Evolutionary conservation across 2,888 invertebrate genomes (phyloP).

Genomic region (Nomada ferruginata): DNA sequence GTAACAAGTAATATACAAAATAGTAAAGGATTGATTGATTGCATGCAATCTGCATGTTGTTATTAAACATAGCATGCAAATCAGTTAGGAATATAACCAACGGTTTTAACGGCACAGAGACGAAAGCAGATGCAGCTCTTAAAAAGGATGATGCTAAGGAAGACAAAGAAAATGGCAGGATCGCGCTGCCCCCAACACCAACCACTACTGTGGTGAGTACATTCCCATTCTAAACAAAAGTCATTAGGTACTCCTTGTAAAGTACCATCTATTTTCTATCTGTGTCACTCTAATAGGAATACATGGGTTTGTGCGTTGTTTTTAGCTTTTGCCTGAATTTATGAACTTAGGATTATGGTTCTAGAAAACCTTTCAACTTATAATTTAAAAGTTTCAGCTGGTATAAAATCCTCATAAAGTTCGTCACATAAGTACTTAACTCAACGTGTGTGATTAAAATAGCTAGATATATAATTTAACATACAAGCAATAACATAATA

Average conservation of each 20-base stretch:
- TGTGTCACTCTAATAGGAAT: conserved; percentile 31
- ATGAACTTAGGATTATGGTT: conserved; percentile 1
- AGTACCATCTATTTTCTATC: conserved; percentile 36
- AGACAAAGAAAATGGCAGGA: conserved; percentile 82
- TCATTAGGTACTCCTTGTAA: conserved; percentile 40
- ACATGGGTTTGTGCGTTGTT: conserved; percentile 39
- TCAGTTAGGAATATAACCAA: conserved; percentile 79
- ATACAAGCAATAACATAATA: conserved; percentile 2
- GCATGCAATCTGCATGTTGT: conserved; percentile 71
- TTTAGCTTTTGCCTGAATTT: conserved; percentile 49
- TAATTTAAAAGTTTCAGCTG: conserved; percentile 2
- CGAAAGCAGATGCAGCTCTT: conserved; percentile 79
- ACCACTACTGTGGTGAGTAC: conserved; percentile 80
- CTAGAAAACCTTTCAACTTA: conserved; percentile 22
- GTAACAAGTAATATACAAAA: conserved; percentile 10
- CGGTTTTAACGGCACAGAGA: conserved; percentile 81
- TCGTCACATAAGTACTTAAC: conserved; percentile 1
- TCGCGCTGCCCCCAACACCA: conserved; percentile 74
- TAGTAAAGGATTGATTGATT: conserved; percentile 53
- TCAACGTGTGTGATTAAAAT: not conserved
- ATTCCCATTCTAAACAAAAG: conserved; percentile 59
- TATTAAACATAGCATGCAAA: conserved; percentile 72
- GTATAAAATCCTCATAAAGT: conserved; percentile 4
- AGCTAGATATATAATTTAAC: conserved; percentile 2
- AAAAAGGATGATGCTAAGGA: conserved; percentile 82